These are phyloP conservation scores for Meloidogyne hapla DNA, from an alignment of 1,140 invertebrate species.

Conservation along the genomic window DNA sequence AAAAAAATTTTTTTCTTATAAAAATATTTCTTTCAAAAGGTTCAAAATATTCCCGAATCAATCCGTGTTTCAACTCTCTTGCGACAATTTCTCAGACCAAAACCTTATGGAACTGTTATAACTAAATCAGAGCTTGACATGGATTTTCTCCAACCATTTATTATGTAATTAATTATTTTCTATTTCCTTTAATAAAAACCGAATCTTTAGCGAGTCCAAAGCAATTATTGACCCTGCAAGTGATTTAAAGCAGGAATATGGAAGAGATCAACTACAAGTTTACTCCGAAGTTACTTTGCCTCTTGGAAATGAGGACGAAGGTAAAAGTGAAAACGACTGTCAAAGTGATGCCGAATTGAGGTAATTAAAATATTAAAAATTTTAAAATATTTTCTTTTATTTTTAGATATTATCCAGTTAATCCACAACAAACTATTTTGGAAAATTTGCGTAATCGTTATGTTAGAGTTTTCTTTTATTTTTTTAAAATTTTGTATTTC, in stretches of 20 bases:
- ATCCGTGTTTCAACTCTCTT: slow-evolving; percentile 37
- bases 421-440: slow-evolving; percentile 23
- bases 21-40: background rate
- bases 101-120: slow-evolving; percentile 31
- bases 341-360: slow-evolving; percentile 2
- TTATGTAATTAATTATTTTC: background rate
- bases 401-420: slow-evolving; percentile 22
- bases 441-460: slow-evolving; percentile 27
- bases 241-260: background rate
- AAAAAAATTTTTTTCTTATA: background rate
- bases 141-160: slow-evolving; percentile 34
- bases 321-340: slow-evolving; percentile 12
- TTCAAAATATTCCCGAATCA: slow-evolving; percentile 40
- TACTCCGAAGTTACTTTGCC: slow-evolving; percentile 4
- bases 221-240: background rate
- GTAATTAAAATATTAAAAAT: background rate
- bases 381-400: background rate
- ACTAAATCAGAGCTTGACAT: slow-evolving; percentile 27
- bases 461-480: background rate
- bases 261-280: background rate
- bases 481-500: background rate
- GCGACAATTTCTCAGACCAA: slow-evolving; percentile 42
- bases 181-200: background rate
- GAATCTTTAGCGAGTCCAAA: slow-evolving; percentile 4
- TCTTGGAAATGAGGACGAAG: background rate